phyloP scores from a whole-genome alignment of 2,113 vertebrate species.

The Sceloporus undulatus region DNA sequence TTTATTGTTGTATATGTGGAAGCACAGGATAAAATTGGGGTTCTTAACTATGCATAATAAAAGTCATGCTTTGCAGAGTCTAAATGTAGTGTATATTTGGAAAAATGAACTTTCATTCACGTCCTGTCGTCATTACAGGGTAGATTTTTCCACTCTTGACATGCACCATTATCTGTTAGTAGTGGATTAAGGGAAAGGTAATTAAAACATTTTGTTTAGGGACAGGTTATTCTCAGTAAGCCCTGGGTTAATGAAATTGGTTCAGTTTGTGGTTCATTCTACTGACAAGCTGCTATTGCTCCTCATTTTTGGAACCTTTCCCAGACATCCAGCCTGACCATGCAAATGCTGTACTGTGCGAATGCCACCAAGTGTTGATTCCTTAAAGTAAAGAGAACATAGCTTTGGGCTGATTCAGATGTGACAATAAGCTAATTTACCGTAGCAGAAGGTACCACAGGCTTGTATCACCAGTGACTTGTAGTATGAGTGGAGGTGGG shows the following conservation, averaged over 20 bases:
- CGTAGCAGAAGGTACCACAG: neutral
- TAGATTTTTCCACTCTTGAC: too few relatives aligned
- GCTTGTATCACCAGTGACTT: too few relatives aligned
- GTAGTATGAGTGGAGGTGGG: too few relatives aligned
- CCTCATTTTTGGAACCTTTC: neutral
- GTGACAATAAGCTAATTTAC: neutral
- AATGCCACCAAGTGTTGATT: neutral
- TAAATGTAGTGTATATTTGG: neutral
- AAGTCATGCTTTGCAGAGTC: neutral
- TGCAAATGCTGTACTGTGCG: neutral
- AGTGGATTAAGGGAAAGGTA: too few relatives aligned
- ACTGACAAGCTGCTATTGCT: neutral
- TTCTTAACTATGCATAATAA: neutral
- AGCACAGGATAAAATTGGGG: neutral
- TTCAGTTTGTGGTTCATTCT: neutral
- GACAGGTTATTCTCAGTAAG: conserved; percentile 5
- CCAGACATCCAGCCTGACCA: neutral
- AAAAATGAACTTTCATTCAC: neutral
- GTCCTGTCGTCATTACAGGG: too few relatives aligned
- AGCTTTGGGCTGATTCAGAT: neutral
- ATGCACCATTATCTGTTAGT: too few relatives aligned
- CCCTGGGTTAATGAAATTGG: neutral
- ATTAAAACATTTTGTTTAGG: neutral
- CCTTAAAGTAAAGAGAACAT: neutral
- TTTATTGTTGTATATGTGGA: neutral